phyloP scores from a whole-genome alignment of 1,140 invertebrate genomes.

The Caenorhabditis briggsae region DNA sequence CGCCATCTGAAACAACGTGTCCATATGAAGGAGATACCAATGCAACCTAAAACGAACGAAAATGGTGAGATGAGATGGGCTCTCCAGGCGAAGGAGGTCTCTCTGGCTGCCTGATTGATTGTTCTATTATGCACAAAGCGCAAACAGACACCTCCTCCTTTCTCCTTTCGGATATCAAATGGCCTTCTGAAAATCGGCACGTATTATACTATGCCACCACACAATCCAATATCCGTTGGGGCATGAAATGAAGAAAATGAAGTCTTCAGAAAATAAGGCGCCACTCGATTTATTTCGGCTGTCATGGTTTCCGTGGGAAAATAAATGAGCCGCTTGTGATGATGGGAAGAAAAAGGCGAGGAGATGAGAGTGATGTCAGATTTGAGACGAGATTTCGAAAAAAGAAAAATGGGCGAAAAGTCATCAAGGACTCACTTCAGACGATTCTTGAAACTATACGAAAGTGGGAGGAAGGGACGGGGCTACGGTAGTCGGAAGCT shows the following conservation, averaged over 20 bases:
- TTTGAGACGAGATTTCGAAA: not conserved
- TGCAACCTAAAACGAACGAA: slow-evolving; percentile 24
- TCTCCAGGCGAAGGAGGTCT: not conserved
- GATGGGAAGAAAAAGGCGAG: not conserved
- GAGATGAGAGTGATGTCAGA: slow-evolving; percentile 34
- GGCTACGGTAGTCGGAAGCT: not conserved
- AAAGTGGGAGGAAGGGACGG: too few species aligned
- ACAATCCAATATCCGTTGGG: slow-evolving; percentile 49
- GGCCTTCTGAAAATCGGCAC: slow-evolving; percentile 41
- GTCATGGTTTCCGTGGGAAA: slow-evolving; percentile 53
- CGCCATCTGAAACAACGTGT: slow-evolving; percentile 66
- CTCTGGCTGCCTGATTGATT: slow-evolving; percentile 33
- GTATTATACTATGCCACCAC: slow-evolving; percentile 46
- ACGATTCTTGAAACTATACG: not conserved
- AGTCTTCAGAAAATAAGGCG: not conserved
- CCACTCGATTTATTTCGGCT: slow-evolving; percentile 46
- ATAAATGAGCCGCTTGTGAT: slow-evolving; percentile 54
- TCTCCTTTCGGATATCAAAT: slow-evolving; percentile 5
- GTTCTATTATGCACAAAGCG: slow-evolving; percentile 42
- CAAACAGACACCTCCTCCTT: slow-evolving; percentile 47
- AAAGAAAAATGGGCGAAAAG: not conserved
- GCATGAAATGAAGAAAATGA: not conserved
- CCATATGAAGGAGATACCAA: slow-evolving; percentile 16
- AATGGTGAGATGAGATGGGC: slow-evolving; percentile 23
- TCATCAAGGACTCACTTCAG: not conserved